A percentile compares a stretch with the other conserved stretches of the same genome.
phyloP scores from a whole-genome alignment of 2,797 vertebrate genomes.

The Sciurus carolinensis region DNA sequence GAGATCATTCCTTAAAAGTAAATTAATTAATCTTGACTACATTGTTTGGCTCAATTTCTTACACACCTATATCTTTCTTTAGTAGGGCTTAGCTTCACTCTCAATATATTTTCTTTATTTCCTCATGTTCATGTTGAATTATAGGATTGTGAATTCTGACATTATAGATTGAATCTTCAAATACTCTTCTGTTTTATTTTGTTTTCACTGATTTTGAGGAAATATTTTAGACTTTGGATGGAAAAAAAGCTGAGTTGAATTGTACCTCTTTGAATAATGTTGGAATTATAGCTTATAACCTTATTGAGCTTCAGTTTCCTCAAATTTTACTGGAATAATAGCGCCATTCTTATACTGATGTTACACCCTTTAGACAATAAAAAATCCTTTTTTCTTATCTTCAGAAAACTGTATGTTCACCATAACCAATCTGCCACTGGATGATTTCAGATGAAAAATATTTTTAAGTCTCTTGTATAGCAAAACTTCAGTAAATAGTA shows the following conservation, averaged over 20 bases:
- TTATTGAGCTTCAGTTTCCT: background rate
- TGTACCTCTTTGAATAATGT: background rate
- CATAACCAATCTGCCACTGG: no score
- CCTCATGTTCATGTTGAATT: background rate
- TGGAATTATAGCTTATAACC: background rate
- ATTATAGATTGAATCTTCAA: background rate
- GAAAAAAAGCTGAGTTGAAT: background rate
- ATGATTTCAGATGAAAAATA: background rate
- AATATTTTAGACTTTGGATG: background rate
- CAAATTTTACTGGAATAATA: background rate
- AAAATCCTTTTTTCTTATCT: background rate
- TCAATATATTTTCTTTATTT: background rate
- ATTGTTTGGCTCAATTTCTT: constrained; percentile 31
- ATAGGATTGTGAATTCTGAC: background rate
- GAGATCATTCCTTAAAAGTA: constrained; percentile 66
- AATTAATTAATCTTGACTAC: background rate
- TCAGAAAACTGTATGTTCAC: no score
- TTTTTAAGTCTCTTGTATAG: background rate
- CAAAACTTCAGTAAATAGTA: background rate
- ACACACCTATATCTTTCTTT: background rate
- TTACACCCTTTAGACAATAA: background rate
- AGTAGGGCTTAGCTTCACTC: background rate
- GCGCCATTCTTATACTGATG: background rate
- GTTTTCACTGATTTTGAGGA: background rate
- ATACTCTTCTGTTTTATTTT: background rate